phyloP scores from a whole-genome alignment of 2,113 vertebrate species.

The Puntigrus tetrazona region DNA sequence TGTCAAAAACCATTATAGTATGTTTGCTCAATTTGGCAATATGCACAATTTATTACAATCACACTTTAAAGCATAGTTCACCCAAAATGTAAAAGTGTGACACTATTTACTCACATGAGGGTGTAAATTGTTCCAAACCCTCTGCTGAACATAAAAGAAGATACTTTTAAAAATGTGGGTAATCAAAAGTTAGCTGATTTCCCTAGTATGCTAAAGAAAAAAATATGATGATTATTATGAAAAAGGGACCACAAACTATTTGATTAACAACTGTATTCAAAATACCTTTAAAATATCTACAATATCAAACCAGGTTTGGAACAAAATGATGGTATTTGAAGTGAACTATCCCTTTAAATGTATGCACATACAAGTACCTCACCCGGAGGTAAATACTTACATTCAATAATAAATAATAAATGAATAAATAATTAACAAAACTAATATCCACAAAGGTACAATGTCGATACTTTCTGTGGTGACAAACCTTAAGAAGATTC shows the following conservation, averaged over 20 bases:
- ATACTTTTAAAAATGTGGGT: neutral
- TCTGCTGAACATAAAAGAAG: neutral
- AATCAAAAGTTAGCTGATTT: no score
- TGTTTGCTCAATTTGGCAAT: no score
- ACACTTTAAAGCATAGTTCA: neutral
- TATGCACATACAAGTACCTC: neutral
- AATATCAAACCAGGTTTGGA: neutral
- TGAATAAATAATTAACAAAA: neutral
- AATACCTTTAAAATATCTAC: no score
- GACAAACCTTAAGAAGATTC: conserved; percentile 82
- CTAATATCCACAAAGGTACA: neutral
- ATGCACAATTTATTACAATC: neutral
- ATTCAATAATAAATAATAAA: neutral
- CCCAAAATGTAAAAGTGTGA: neutral
- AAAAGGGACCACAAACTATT: no score
- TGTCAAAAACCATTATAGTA: neutral
- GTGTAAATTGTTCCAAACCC: neutral
- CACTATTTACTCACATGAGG: neutral
- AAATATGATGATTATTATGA: no score
- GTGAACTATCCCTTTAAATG: neutral
- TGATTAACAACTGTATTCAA: no score
- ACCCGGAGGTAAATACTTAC: neutral
- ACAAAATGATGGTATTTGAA: neutral
- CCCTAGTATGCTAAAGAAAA: no score
- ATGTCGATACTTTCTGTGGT: neutral